Percentiles rank a stretch among this genome's conserved stretches.
phyloP scores from a whole-genome alignment of 2,888 invertebrate genomes.

The Lydus trimaculatus region DNA sequence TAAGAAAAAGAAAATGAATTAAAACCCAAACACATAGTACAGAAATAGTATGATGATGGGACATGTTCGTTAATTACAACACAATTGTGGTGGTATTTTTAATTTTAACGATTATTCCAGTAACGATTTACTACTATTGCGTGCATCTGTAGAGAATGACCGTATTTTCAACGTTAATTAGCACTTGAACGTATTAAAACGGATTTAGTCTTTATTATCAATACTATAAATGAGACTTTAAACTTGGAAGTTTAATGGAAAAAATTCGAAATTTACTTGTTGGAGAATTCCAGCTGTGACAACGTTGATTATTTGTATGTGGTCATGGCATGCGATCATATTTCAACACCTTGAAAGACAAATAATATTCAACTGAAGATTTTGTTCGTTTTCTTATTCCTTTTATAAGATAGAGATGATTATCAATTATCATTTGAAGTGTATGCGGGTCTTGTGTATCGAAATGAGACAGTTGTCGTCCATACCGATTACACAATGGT shows the following conservation, averaged over 20 bases:
- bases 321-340: constrained; percentile 5
- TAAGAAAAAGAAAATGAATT: not conserved
- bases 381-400: not conserved
- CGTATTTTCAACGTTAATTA: constrained; percentile 25
- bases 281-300: not conserved
- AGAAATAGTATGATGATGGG: constrained; percentile 27
- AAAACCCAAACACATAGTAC: constrained; percentile 30
- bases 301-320: not conserved
- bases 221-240: constrained; percentile 16
- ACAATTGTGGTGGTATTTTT: constrained; percentile 31
- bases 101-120: constrained; percentile 23
- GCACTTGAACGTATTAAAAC: constrained; percentile 23
- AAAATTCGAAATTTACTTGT: not conserved
- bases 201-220: constrained; percentile 14
- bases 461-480: constrained; percentile 20
- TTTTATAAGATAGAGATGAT: not conserved
- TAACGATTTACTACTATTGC: constrained; percentile 15
- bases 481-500: constrained; percentile 30
- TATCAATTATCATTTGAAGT: constrained; percentile 7
- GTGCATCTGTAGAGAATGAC: constrained; percentile 17
- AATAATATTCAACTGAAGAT: not conserved
- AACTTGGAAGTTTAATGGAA: not conserved
- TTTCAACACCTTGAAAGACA: not conserved
- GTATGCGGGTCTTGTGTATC: constrained; percentile 9
- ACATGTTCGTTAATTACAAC: constrained; percentile 38